phyloP scores from a whole-genome alignment of 2,888 invertebrate genomes.

The Capitulum mitella region DNA sequence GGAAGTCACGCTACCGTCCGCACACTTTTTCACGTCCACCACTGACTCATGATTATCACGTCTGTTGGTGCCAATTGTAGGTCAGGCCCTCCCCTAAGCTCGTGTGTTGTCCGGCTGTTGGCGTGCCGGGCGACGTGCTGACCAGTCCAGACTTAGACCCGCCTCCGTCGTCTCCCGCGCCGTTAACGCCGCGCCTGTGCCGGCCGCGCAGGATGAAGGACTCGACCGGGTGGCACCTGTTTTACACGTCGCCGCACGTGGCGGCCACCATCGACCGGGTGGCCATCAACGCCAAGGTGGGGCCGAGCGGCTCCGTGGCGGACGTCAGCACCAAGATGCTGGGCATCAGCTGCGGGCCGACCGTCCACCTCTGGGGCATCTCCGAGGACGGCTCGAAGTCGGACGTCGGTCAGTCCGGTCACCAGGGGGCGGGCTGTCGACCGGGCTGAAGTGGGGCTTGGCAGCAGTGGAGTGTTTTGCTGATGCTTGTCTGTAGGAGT shows the following conservation, averaged over 20 bases:
- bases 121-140: no score
- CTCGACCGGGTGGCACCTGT: constrained; percentile 91
- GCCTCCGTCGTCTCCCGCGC: no score
- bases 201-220: constrained; percentile 66
- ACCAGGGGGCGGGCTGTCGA: neutral
- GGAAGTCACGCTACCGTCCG: no score
- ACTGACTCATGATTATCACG: no score
- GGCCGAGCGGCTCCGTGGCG: constrained; percentile 42
- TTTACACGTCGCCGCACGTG: constrained; percentile 87
- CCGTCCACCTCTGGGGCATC: constrained; percentile 70
- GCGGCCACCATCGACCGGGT: constrained; percentile 83
- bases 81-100: no score
- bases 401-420: constrained; percentile 53
- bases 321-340: constrained; percentile 64
- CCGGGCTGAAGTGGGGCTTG: no score
- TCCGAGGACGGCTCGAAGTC: constrained; percentile 65
- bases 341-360: constrained; percentile 68
- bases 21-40: no score
- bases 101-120: no score
- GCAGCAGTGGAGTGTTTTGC: no score
- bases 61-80: no score
- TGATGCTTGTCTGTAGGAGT: no score
- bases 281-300: constrained; percentile 65
- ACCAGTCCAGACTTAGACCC: no score
- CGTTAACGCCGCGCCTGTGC: neutral